Evolutionary conservation across 2,797 vertebrate genomes (phyloP), one percentile per base, ranked within the genome.

Genomic region (Cygnus olor): DNA sequence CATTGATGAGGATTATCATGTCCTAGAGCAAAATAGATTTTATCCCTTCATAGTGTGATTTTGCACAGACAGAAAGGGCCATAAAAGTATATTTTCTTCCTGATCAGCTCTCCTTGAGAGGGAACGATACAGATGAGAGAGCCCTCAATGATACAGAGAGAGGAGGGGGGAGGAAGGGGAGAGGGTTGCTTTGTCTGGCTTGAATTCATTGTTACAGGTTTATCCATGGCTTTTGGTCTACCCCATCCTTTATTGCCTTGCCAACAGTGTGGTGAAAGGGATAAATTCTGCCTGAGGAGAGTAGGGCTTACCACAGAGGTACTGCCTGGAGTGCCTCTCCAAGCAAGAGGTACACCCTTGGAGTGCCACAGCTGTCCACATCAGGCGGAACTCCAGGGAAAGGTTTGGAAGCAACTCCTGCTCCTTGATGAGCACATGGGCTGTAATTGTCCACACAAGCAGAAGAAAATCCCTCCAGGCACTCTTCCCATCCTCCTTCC

Each of bases 311-410:
- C 3, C 42, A n/a, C 3, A 1, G 32, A 40, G 34, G 15, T 42
- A 22, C 51, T 42, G 32, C 0, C 2, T 2, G 1, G 54, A 42
- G 8, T 0, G 1, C 10, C 1, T 25, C 24, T 51, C 49, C 8
- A 14, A 51, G 24, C 24, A 51, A 51, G 49, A 25, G 24, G 49
- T 51, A 25, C 24, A 51, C 19, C 25, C 17, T 49, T 2, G 1
- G 58, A 42, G 8, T 0, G 0, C 11, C 2, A 0, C 30, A 60
- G 40, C 47, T 66, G 15, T 12, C 38, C n/a, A 1, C 3, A 1
- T 44, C 47, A 4, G 4, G 15, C 16, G 51, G 53, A 14, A 24
- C 38, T 11, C 40, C 17, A 28, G 12, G 10, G 12, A 5, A 77
- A 91, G 88, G 34, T 0, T 3, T 15, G 24, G 30, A 56, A 85